phyloP scores from a whole-genome alignment of 2,113 vertebrate species.

The Platanista minor region DNA sequence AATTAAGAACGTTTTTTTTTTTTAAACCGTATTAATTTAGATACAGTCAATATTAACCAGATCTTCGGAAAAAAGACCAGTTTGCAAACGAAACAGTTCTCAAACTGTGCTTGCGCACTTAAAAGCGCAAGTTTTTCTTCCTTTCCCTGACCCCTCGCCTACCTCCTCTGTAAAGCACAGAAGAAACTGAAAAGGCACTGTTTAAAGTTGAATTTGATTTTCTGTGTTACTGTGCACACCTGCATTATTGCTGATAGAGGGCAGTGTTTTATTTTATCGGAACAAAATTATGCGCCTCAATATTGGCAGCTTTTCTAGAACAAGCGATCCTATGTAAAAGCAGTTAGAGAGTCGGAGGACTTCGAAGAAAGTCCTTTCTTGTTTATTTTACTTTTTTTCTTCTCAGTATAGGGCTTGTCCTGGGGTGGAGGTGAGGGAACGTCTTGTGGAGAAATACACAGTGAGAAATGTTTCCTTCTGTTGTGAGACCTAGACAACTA shows the following conservation, averaged over 20 bases:
- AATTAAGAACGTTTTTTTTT: not conserved
- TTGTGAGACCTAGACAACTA: not conserved
- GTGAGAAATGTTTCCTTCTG: not conserved
- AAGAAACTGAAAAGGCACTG: not conserved
- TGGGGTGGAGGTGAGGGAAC: too few species aligned
- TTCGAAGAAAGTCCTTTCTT: not conserved
- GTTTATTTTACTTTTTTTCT: not conserved
- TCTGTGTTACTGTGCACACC: not conserved
- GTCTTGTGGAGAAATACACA: not conserved
- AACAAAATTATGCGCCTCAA: not conserved
- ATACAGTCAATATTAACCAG: not conserved
- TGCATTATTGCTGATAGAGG: not conserved
- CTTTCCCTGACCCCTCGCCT: not conserved
- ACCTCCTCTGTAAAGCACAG: not conserved
- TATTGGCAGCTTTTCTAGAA: not conserved
- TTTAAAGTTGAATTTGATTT: not conserved
- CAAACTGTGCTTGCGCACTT: conserved; percentile 6
- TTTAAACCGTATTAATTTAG: not conserved
- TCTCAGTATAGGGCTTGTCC: not conserved
- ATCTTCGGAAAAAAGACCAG: not conserved
- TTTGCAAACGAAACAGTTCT: not conserved
- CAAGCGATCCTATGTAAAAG: not conserved
- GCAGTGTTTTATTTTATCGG: not conserved
- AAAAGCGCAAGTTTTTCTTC: not conserved
- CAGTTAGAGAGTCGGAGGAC: not conserved